phyloP scores from a whole-genome alignment of 2,113 vertebrate genomes.

The human (Homo sapiens) region GRCh38 chr14:69043001-69043500 shows the following conservation, averaged over 20 bases:
- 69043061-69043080: not conserved
- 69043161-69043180: not conserved
- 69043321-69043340: not conserved
- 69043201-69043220: not conserved
- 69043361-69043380: not conserved
- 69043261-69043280: not conserved
- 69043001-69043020: not conserved
- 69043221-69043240: constrained; percentile 20
- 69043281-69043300: not conserved
- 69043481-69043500: not conserved
- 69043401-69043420: not conserved
- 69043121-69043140: not conserved
- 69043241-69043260: not conserved
- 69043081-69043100: not conserved
- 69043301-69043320: not conserved
- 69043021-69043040: not conserved
- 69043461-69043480: not conserved
- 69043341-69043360: not conserved
- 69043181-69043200: not conserved
- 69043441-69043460: not conserved
- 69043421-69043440: not conserved
- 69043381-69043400: not conserved
- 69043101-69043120: not conserved
- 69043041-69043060: not conserved
- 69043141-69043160: not conserved